Evolutionary conservation across 1,140 invertebrate genomes (phyloP).

Genomic region (Paralvinella palmiformis): DNA sequence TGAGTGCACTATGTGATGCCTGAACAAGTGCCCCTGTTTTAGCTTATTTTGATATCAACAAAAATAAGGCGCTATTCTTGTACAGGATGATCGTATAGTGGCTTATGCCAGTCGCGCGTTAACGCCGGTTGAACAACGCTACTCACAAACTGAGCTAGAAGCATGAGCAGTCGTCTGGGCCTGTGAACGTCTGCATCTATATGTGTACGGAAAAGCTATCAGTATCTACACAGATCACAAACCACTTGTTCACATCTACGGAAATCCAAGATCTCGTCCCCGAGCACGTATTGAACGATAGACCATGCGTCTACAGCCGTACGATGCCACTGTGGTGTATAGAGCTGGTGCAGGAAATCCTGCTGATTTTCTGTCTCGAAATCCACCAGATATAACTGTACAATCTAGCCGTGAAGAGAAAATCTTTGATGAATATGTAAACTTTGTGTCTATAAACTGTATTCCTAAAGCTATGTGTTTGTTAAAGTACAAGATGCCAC

Average conservation of each 20-base stretch:
- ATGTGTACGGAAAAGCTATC: conserved; percentile 35
- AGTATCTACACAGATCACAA: conserved; percentile 35
- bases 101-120: conserved; percentile 12
- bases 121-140: conserved; percentile 19
- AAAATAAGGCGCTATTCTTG: neutral
- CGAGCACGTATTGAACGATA: conserved; percentile 16
- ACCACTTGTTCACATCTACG: conserved; percentile 19
- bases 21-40: neutral
- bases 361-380: conserved; percentile 17
- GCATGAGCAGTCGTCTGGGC: conserved; percentile 40
- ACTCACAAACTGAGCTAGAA: conserved; percentile 46
- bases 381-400: neutral
- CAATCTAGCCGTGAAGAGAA: neutral
- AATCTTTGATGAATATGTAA: neutral
- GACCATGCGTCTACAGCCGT: conserved; percentile 12
- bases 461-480: neutral
- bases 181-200: conserved; percentile 44
- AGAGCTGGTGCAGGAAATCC: conserved; percentile 15
- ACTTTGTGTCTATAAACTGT: neutral
- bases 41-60: neutral
- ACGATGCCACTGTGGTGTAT: conserved; percentile 3
- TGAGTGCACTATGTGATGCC: neutral
- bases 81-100: conserved; percentile 9
- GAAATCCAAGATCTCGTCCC: conserved; percentile 10
- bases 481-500: neutral